A percentile compares a stretch with the other conserved stretches of the same genome.
Evolutionary conservation across 2,797 vertebrate species (phyloP).

Genomic region (Chaetodon trifasciatus): DNA sequence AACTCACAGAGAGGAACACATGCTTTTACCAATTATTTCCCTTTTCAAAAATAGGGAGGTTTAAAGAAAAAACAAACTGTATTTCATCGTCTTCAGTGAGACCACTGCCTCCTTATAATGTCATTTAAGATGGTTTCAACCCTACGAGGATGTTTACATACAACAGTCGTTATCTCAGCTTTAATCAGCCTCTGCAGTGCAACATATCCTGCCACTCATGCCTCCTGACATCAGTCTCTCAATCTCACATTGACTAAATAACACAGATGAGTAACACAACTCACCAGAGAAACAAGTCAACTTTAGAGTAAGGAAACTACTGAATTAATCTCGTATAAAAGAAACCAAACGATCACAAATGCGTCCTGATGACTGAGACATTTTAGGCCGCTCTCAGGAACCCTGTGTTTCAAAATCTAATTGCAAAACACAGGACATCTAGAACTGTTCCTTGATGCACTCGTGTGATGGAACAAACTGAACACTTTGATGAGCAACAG

Average conservation of each 20-base stretch:
- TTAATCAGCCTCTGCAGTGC: conserved; percentile 69
- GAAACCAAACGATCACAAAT: too few relatives aligned
- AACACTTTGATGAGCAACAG: conserved; percentile 17
- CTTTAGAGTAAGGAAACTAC: neutral
- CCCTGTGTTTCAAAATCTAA: conserved; percentile 7
- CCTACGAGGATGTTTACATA: conserved; percentile 58
- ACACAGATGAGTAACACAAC: conserved; percentile 9
- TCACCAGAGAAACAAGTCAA: conserved; percentile 22
- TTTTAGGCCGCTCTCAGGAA: neutral
- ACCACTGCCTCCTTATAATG: neutral
- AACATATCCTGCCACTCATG: conserved; percentile 77
- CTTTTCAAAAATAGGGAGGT: conserved; percentile 53
- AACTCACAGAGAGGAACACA: conserved; percentile 57
- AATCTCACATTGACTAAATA: conserved; percentile 38
- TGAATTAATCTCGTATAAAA: neutral
- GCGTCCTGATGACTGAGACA: neutral
- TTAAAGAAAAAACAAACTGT: conserved; percentile 16
- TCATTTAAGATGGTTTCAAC: conserved; percentile 28
- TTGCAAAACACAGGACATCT: conserved; percentile 5
- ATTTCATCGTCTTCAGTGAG: neutral
- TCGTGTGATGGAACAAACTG: conserved; percentile 14
- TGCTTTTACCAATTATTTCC: conserved; percentile 70
- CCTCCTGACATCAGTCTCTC: conserved; percentile 43
- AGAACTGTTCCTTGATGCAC: conserved; percentile 25
- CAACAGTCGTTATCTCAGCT: conserved; percentile 59